Evolutionary conservation across 2,888 invertebrate species (phyloP).

Genomic region (Fabriciana adippe): DNA sequence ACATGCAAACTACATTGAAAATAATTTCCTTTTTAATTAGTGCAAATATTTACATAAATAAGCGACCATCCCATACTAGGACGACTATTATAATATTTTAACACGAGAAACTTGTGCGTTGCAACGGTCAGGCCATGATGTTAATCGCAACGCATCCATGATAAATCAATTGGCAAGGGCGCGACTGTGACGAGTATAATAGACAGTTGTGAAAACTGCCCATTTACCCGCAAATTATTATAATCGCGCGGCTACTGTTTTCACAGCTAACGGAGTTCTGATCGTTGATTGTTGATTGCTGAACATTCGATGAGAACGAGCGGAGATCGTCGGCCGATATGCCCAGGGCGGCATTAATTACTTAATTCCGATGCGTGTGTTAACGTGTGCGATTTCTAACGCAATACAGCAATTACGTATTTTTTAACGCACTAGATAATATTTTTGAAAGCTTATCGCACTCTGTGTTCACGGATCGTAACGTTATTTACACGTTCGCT

Average conservation of each 20-base stretch:
- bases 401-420: constrained; percentile 67
- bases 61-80: constrained; percentile 75
- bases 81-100: constrained; percentile 77
- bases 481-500: constrained; percentile 64
- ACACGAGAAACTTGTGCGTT: constrained; percentile 70
- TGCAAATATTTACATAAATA: constrained; percentile 74
- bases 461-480: constrained; percentile 66
- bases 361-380: constrained; percentile 78
- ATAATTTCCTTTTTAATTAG: constrained; percentile 77
- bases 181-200: constrained; percentile 60
- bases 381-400: constrained; percentile 74
- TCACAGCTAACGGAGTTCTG: constrained; percentile 60
- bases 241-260: constrained; percentile 63
- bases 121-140: constrained; percentile 71
- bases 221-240: constrained; percentile 62
- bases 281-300: constrained; percentile 59
- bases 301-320: constrained; percentile 63
- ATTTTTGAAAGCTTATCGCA: constrained; percentile 74
- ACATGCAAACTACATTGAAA: constrained; percentile 72
- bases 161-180: constrained; percentile 76
- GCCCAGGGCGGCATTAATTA: constrained; percentile 68
- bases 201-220: constrained; percentile 14
- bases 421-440: constrained; percentile 67
- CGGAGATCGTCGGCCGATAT: constrained; percentile 74
- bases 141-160: constrained; percentile 74